Base-by-base conservation (phyloP, 2,113 vertebrate species). In the Arizona elegans region DNA sequence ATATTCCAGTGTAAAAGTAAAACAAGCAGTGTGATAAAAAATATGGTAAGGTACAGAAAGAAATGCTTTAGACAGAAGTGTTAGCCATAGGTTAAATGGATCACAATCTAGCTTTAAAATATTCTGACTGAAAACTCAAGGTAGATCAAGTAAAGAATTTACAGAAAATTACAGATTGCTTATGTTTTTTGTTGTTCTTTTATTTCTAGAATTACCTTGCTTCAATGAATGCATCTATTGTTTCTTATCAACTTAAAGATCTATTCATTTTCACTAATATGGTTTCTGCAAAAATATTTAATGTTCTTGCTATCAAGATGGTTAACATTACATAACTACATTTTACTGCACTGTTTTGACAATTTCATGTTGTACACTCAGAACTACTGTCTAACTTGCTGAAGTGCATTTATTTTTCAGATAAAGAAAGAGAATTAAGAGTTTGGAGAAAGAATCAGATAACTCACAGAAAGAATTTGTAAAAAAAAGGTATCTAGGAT, bases 231-330 rank as follows among this genome's bases (percentile, higher is more conserved):
- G 65, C 54, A 86, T 33, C 75, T 50, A 21, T 81, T 19, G 87
- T 87, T 92, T 33, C 55, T 86, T 59, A 86, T 52, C 58, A 92
- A 62, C 43, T 87, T 86, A 26, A 52, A 87, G 11, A n/a, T 88
- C 86, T 43, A 92, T 88, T 38, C 24, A 5, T 70, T 88, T 52
- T 13, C 86, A 43, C 12, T 5, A 53, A 43, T 53, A 43, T 0
- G 21, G 21, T 33, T 92, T 58, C 19, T 29, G 21, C 24, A 86
- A 75, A 70, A 70, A 54, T 70, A 11, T 81, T 33, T 87, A 81
- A 81, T 9, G 11, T 59, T 86, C 12, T 24, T 21, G 23, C 70
- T 85, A 85, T 85, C 70, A 56, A 47, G 29, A 59, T 6, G 86
- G 75, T 52, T 62, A 33, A 43, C 26, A 8, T 52, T 59, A 70